Evolutionary conservation across 2,797 vertebrate genomes (phyloP).

Genomic region (Karalla daura): DNA sequence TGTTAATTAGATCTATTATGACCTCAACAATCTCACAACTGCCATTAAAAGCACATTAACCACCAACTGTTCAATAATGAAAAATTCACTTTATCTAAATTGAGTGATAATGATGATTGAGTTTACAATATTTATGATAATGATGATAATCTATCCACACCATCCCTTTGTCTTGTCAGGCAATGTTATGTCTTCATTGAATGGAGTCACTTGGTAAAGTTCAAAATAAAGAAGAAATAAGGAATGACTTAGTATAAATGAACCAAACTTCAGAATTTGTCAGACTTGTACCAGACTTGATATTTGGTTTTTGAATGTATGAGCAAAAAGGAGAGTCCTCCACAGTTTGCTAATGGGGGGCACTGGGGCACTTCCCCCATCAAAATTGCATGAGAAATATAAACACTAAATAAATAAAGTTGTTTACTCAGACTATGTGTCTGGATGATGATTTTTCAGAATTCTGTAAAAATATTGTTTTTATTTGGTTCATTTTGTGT

Average conservation of each 20-base stretch:
- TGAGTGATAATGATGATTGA: slow-evolving; percentile 21
- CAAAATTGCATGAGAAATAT: no score
- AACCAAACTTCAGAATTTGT: not conserved
- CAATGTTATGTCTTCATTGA: not conserved
- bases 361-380: no score
- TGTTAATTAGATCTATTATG: slow-evolving; percentile 74
- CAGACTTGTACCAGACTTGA: not conserved
- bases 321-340: slow-evolving; percentile 1
- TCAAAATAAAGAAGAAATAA: not conserved
- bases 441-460: no score
- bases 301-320: not conserved
- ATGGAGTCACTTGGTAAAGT: not conserved
- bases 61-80: slow-evolving; percentile 40
- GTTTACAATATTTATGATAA: not conserved
- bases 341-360: no score
- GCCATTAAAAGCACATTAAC: slow-evolving; percentile 54
- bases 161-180: slow-evolving; percentile 4
- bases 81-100: slow-evolving; percentile 36
- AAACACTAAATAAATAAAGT: no score
- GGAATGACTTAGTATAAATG: not conserved
- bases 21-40: slow-evolving; percentile 64
- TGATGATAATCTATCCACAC: not conserved
- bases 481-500: no score
- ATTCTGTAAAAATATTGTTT: no score
- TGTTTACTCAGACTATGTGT: no score